phyloP scores from a whole-genome alignment of 1,140 invertebrate species.

The Teleogryllus occipitalis region DNA sequence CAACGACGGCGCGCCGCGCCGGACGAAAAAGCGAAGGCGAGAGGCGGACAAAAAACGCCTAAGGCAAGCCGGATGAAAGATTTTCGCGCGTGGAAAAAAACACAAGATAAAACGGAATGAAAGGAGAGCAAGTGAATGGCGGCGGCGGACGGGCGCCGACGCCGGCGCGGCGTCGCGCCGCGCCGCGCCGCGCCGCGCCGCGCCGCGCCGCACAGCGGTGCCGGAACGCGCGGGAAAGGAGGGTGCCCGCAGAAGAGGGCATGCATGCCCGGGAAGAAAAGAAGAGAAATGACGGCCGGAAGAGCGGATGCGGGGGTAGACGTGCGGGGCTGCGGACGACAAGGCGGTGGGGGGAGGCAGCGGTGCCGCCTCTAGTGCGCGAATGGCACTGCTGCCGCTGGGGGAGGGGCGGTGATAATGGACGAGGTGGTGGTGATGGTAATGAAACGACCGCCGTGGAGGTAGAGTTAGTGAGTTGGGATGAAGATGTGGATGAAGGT shows the following conservation, averaged over 20 bases:
- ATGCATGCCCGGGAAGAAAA: background rate
- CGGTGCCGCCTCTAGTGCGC: no score
- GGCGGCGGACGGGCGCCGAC: no score
- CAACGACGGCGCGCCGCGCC: no score
- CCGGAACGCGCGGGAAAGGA: background rate
- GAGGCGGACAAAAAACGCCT: background rate
- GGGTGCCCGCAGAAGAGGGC: background rate
- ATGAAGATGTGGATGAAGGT: no score
- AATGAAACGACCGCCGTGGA: no score
- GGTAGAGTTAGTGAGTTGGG: no score
- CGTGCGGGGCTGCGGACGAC: background rate
- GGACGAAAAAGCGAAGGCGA: no score
- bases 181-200: no score
- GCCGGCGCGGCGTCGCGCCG: background rate
- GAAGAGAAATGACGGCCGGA: background rate
- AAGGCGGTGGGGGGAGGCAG: background rate
- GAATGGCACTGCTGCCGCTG: no score
- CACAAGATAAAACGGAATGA: background rate
- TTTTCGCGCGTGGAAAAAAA: slow-evolving; percentile 9
- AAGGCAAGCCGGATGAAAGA: slow-evolving; percentile 16
- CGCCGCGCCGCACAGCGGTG: background rate
- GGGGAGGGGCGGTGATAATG: no score
- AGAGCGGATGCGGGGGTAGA: background rate
- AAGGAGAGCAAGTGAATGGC: background rate
- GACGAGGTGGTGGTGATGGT: no score